Evolutionary conservation across 2,797 vertebrate species (phyloP), one percentile per base, ranked within the genome.

Genomic region (Acomys russatus): DNA sequence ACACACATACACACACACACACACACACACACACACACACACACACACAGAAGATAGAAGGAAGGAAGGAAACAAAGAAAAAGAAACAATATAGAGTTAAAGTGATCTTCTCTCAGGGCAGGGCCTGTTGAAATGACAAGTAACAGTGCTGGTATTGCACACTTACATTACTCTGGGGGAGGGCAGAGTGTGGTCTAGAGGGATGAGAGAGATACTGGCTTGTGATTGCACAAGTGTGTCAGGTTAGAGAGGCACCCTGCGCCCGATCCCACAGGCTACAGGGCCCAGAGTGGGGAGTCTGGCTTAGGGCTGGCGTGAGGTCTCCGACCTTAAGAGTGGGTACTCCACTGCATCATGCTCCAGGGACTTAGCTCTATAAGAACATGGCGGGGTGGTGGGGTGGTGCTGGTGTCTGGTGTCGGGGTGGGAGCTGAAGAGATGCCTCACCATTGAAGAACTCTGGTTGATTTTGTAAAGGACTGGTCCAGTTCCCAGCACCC

Each of bases 251-350:
- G 73, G 51, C 44, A 59, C 49, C 51, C 54, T 66, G 25, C 9
- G 30, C 35, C 9, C 22, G 35, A 68, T 51, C 28, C 9, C 15
- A 38, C 18, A 14, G 11, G 1, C 44, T 30, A 61, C 12, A 1
- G 33, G n/a, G 28, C 3, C 38, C 23, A 59, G 11, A 5, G 1
- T 33, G 80, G 1, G 17, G 44, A 25, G 2, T 68, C 51, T 10
- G 66, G 0, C 44, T 0, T 0, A n/a, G 96, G 49, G 84, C 14
- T 10, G 0, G 35, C 0, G 6, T 4, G 59, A 76, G 49, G 68
- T 6, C 5, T 79, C 23, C 0, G 7, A 49, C 61, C 63, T 30
- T 12, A 66, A 35, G 71, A 66, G 2, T 2, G 2, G 14, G 63
- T 5, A 11, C 18, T 63, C 20, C 2, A 2, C 9, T 64, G 9